A percentile compares a stretch with the other conserved stretches of the same genome.
Evolutionary conservation across 2,113 vertebrate species (phyloP).

Genomic region (Diadophis punctatus): DNA sequence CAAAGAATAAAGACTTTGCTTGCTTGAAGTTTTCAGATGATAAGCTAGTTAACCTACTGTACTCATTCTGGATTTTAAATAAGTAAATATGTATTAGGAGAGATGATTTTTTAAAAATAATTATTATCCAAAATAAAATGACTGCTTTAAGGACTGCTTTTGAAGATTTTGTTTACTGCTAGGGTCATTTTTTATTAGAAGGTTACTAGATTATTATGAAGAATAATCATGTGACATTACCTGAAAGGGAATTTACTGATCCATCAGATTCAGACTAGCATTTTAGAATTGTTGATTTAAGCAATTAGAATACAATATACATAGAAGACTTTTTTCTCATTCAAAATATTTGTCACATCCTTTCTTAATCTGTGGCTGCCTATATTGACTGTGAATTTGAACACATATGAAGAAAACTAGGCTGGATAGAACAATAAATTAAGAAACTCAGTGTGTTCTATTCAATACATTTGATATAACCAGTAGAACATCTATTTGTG

Average conservation of each 20-base stretch:
- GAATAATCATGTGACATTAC: background rate
- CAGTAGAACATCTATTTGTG: background rate
- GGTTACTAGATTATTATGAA: background rate
- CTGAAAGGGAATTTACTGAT: background rate
- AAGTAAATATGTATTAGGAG: background rate
- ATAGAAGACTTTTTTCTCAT: slow-evolving; percentile 41
- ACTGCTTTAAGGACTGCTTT: background rate
- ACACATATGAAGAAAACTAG: background rate
- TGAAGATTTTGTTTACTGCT: background rate
- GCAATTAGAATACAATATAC: slow-evolving; percentile 11
- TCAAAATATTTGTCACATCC: background rate
- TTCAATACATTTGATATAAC: slow-evolving; percentile 32
- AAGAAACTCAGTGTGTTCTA: background rate
- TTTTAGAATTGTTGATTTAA: slow-evolving; percentile 47
- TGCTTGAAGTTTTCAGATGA: background rate
- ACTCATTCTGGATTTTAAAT: background rate
- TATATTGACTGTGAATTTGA: background rate
- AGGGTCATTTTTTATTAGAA: background rate
- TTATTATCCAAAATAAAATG: background rate
- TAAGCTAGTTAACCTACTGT: background rate
- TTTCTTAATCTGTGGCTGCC: background rate
- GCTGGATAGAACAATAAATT: slow-evolving; percentile 23
- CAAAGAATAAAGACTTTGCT: background rate
- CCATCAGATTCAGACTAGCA: background rate
- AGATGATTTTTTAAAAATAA: background rate